These are phyloP conservation scores for Scolopax rusticola DNA, from an alignment of 2,797 vertebrate species.

Conservation along the genomic window DNA sequence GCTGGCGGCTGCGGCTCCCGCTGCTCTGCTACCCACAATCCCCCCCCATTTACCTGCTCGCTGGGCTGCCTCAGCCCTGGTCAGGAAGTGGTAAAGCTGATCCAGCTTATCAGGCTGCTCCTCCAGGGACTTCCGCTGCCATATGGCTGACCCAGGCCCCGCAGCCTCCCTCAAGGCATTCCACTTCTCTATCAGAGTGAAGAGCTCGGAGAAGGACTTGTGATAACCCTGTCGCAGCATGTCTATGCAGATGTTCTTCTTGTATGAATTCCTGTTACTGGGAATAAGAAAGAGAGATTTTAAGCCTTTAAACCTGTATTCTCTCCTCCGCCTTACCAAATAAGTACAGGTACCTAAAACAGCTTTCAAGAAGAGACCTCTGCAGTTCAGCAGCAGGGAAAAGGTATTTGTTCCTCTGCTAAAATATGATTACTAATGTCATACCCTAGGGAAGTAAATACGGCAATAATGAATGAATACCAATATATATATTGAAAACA, in stretches of 20 bases:
- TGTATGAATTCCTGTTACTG: constrained; percentile 87
- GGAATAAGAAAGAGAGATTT: constrained; percentile 66
- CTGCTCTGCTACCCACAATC: constrained; percentile 69
- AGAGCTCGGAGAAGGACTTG: constrained; percentile 83
- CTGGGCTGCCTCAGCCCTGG: constrained; percentile 84
- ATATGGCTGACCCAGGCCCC: constrained; percentile 92
- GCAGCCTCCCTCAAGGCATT: constrained; percentile 87
- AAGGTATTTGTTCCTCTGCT: not conserved
- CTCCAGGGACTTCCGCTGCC: constrained; percentile 90
- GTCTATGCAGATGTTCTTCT: constrained; percentile 90
- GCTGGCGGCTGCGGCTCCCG: constrained; percentile 66
- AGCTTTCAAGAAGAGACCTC: constrained; percentile 41
- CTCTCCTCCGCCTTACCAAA: not conserved
- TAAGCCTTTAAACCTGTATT: constrained; percentile 44
- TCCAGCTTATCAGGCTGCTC: constrained; percentile 90
- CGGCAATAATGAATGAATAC: not conserved
- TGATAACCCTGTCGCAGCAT: constrained; percentile 85
- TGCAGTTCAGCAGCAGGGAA: constrained; percentile 26
- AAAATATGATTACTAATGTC: not conserved
- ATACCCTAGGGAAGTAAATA: not conserved
- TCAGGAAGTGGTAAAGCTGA: constrained; percentile 87
- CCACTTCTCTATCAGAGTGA: constrained; percentile 86
- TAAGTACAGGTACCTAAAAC: not conserved
- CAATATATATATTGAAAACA: not conserved
- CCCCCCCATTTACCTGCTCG: constrained; percentile 80